A percentile compares a stretch with the other conserved stretches of the same genome.
These are phyloP conservation scores for Fukomys damarensis DNA, from an alignment of 2,113 vertebrate species.

Conservation along the genomic window DNA sequence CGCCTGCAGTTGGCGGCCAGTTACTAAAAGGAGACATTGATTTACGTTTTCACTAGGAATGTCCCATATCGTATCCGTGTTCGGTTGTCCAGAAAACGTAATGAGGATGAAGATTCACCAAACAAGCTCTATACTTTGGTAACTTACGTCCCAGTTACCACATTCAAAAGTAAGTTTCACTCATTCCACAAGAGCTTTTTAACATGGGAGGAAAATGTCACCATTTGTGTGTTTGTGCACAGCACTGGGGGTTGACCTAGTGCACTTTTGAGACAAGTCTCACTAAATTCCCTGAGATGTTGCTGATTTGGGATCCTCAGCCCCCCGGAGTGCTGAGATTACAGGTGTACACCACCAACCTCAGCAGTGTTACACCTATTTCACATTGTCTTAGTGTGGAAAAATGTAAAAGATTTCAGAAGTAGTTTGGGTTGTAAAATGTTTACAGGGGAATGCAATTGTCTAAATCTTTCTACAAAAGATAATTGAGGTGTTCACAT, in stretches of 20 bases:
- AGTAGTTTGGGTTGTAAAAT: not conserved
- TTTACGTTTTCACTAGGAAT: constrained; percentile 85
- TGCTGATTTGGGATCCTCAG: not conserved
- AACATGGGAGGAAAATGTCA: not conserved
- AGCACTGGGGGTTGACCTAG: not conserved
- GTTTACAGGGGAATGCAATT: not conserved
- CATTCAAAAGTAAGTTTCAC: constrained; percentile 93
- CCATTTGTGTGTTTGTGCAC: not conserved
- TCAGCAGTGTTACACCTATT: too few relatives aligned
- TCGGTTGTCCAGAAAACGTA: constrained; percentile 95
- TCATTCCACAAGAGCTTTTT: not conserved
- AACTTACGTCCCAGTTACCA: constrained; percentile 96
- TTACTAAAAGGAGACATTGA: not conserved
- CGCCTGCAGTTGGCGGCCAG: not conserved
- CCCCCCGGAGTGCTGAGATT: not conserved
- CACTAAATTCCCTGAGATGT: too few relatives aligned
- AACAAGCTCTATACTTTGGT: constrained; percentile 97
- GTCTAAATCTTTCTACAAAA: not conserved
- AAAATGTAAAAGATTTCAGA: not conserved
- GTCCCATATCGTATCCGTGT: constrained; percentile 97
- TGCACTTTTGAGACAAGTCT: not conserved
- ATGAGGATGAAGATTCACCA: constrained; percentile 98
- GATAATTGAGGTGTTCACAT: too few relatives aligned
- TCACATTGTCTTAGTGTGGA: not conserved
- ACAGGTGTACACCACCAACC: too few relatives aligned